phyloP scores from a whole-genome alignment of 1,140 invertebrate genomes.

The Drosophila insularis region DNA sequence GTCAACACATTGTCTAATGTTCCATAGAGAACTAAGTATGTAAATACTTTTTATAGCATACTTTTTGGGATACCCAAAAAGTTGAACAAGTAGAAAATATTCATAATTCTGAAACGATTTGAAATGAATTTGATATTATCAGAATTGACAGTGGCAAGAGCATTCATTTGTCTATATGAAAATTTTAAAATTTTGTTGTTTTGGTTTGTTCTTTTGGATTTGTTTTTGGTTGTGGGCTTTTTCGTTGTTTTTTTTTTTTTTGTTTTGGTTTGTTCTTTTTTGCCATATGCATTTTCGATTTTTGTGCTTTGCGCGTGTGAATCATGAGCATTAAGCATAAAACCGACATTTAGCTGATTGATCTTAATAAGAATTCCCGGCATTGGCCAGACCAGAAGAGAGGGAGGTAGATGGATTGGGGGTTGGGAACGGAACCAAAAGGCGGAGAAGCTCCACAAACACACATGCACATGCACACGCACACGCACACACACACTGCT shows the following conservation, averaged over 20 bases:
- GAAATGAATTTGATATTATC: background rate
- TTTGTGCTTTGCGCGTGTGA: constrained; percentile 62
- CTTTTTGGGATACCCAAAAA: background rate
- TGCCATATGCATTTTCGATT: constrained; percentile 60
- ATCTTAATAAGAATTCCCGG: constrained; percentile 76
- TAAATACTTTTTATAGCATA: constrained; percentile 2
- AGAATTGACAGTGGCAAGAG: constrained; percentile 2
- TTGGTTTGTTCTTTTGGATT: background rate
- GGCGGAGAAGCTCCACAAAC: background rate
- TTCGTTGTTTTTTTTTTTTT: constrained; percentile 12
- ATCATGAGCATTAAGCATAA: constrained; percentile 80
- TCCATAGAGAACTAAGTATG: background rate
- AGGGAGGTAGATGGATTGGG: constrained; percentile 13
- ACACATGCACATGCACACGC: background rate
- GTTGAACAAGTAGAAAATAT: background rate
- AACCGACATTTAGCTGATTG: constrained; percentile 80
- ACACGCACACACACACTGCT: constrained; percentile 19
- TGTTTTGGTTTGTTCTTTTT: constrained; percentile 20
- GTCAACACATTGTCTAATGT: background rate
- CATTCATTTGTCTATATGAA: background rate
- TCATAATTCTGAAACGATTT: background rate
- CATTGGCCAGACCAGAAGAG: background rate
- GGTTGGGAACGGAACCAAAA: constrained; percentile 9
- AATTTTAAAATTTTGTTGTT: background rate
- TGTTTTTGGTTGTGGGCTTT: background rate